Evolutionary conservation across 2,797 vertebrate species (phyloP).

Genomic region (Choloepus didactylus): DNA sequence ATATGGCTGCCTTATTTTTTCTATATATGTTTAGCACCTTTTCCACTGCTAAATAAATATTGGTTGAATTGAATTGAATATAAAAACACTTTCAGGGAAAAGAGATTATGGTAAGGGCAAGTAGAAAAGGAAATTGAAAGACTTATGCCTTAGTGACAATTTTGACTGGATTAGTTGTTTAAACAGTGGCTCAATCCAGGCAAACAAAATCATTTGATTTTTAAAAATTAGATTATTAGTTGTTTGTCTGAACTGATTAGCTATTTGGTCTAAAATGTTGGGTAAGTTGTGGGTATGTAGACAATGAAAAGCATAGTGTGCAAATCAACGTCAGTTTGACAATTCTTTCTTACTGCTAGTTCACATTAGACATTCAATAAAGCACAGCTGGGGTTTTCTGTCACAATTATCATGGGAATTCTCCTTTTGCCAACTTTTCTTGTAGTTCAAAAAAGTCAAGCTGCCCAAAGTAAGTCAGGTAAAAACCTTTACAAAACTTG

Average conservation of each 20-base stretch:
- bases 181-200: slow-evolving; percentile 40
- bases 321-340: neutral
- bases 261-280: neutral
- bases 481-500: neutral
- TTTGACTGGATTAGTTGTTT: slow-evolving; percentile 72
- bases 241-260: slow-evolving; percentile 48
- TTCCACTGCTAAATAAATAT: slow-evolving; percentile 21
- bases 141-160: neutral
- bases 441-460: neutral
- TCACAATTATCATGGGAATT: neutral
- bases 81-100: slow-evolving; percentile 22
- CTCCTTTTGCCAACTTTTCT: neutral
- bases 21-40: neutral
- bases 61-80: slow-evolving; percentile 28
- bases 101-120: slow-evolving; percentile 47
- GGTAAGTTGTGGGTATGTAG: neutral
- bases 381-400: neutral
- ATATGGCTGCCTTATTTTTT: slow-evolving; percentile 6
- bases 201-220: slow-evolving; percentile 60
- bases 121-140: slow-evolving; percentile 58
- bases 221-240: slow-evolving; percentile 35
- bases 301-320: slow-evolving; percentile 22
- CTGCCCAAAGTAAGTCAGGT: neutral
- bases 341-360: neutral
- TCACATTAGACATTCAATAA: neutral